These are phyloP conservation scores for Orius laevigatus DNA, from an alignment of 1,140 invertebrate genomes.

Conservation along the genomic window DNA sequence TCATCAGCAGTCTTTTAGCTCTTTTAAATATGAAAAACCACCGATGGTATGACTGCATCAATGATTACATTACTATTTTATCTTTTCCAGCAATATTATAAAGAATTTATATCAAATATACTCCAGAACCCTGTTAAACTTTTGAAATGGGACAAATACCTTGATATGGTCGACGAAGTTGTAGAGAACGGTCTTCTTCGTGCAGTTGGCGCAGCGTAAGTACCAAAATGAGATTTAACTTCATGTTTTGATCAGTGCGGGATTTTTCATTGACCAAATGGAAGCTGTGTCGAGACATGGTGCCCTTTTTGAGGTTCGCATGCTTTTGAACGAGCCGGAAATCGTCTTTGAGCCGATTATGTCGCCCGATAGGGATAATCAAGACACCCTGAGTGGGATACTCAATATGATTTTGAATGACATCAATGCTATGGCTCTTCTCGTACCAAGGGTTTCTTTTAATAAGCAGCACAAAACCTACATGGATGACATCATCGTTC, in stretches of 20 bases:
- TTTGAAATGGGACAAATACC: conserved; percentile 42
- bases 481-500: conserved; percentile 6
- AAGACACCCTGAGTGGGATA: conserved; percentile 38
- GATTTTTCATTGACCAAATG: conserved; percentile 31
- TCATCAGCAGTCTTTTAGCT: background rate
- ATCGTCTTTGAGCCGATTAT: conserved; percentile 45
- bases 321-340: conserved; percentile 42
- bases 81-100: background rate
- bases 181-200: conserved; percentile 37
- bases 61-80: background rate
- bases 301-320: conserved; percentile 42
- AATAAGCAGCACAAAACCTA: conserved; percentile 12
- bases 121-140: conserved; percentile 18
- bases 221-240: background rate
- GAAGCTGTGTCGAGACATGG: conserved; percentile 24
- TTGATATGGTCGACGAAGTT: conserved; percentile 42
- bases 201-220: conserved; percentile 25
- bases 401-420: conserved; percentile 39
- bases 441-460: conserved; percentile 17
- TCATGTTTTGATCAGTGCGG: conserved; percentile 25
- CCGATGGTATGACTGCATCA: background rate
- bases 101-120: background rate
- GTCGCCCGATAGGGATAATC: conserved; percentile 31
- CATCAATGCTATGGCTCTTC: conserved; percentile 38
- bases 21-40: background rate